Percentiles rank a stretch among this genome's conserved stretches.
Conservation (phyloP, 2,113 vertebrate species). For the Abramis brama region DNA sequence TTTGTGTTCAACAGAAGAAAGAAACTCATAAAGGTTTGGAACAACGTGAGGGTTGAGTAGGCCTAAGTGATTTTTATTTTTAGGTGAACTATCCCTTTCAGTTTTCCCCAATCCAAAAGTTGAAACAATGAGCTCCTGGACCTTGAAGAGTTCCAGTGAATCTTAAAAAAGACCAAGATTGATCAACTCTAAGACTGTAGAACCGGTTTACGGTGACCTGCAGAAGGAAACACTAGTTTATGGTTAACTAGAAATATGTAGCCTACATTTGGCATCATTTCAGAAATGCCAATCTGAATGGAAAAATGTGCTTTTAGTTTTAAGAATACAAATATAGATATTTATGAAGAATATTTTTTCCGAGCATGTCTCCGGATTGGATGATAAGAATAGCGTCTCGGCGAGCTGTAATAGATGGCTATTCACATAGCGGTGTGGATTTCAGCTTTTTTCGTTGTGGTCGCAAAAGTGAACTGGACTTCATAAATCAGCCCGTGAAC, state of each 20-base stretch:
- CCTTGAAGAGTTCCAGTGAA: not conserved
- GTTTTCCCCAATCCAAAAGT: not conserved
- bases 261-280: slow-evolving; percentile 31
- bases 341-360: slow-evolving; percentile 51
- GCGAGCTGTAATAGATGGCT: slow-evolving; percentile 73
- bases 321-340: slow-evolving; percentile 63
- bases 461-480: slow-evolving; percentile 70
- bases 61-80: too few relatives aligned
- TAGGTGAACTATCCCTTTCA: not conserved
- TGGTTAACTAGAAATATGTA: slow-evolving; percentile 38
- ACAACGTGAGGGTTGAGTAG: too few relatives aligned
- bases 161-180: not conserved
- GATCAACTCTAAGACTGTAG: slow-evolving; percentile 4
- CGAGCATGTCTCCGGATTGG: slow-evolving; percentile 55
- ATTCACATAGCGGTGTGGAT: slow-evolving; percentile 73
- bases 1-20: too few relatives aligned
- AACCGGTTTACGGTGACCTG: slow-evolving; percentile 29
- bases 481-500: slow-evolving; percentile 78
- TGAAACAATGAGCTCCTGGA: not conserved
- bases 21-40: too few relatives aligned
- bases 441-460: slow-evolving; percentile 74
- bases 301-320: slow-evolving; percentile 54
- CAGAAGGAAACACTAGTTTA: slow-evolving; percentile 20
- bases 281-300: slow-evolving; percentile 8
- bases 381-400: slow-evolving; percentile 75